Base-by-base conservation (phyloP, 1,140 invertebrate species). In the Brachionus manjavacas region DNA sequence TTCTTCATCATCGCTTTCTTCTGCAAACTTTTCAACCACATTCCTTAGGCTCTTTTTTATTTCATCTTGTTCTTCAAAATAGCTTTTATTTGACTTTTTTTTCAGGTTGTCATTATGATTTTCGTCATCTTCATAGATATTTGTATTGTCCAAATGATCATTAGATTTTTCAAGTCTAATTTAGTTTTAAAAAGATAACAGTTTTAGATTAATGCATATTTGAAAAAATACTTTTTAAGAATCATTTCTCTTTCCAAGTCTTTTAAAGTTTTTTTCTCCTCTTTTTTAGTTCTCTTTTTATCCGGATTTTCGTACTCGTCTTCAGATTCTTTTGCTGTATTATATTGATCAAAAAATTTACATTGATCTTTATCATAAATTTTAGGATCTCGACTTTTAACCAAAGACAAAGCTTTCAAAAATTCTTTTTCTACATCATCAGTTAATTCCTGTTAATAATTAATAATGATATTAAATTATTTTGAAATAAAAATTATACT, bases 301-400 rank as follows among this genome's bases (percentile, higher is more conserved):
- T 9, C 9, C 4, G 70, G 20, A 4, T 94, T 90, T 41, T 89
- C 87, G 84, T 90, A 89, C 9, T 43, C 20, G 25, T 94, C 90
- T 35, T 89, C 86, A 84, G 90, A 89, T 14, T 86, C 79, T 6
- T 35, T 87, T 85, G 6, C 35, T 64, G 31, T 2, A 3, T 41
- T 87, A 85, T 89, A 68, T 35, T 84, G 79, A 43, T 52, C 52
- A 70, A 83, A 68, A 52, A 68, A 83, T 83, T 83, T 83, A 52
- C 60, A 68, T 3, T 43, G 31, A 9, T 83, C 35, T 72, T 83
- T 83, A 11, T 96, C 92, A 90, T 97, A 97, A 85, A 96, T 96
- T 86, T 91, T 92, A 0, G 95, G 94, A 91, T 97, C 94, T 88
- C 94, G 94, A 39, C 92, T 94, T 88, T 96, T 97, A 6, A 98